Percentiles rank a stretch among this genome's conserved stretches.
phyloP scores from a whole-genome alignment of 1,140 invertebrate genomes.

The Nomia melanderi region DNA sequence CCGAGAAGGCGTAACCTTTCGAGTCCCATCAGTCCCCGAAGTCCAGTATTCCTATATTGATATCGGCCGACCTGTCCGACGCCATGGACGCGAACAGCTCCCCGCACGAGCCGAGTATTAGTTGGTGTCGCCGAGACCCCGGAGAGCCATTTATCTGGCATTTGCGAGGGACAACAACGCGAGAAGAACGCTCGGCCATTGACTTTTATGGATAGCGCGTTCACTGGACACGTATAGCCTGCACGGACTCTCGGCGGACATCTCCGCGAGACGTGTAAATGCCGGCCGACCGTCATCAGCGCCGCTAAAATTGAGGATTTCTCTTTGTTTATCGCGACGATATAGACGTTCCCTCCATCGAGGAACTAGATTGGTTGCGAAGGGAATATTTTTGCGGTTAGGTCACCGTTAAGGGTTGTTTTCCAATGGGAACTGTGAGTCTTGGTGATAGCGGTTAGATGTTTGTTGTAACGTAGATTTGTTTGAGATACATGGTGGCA shows the following conservation, averaged over 20 bases:
- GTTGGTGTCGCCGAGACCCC: conserved; percentile 61
- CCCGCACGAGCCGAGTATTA: conserved; percentile 58
- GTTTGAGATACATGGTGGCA: neutral
- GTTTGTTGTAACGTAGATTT: neutral
- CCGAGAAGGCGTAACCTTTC: conserved; percentile 39
- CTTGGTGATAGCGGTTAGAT: neutral
- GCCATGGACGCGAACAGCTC: neutral
- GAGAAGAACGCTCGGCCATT: conserved; percentile 55
- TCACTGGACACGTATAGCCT: conserved; percentile 37
- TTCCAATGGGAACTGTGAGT: neutral
- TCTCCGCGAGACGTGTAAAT: neutral
- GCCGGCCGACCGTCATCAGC: neutral
- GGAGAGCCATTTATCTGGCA: conserved; percentile 69
- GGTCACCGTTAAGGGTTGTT: too few relatives aligned
- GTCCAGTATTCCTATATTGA: conserved; percentile 68
- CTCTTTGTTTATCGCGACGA: conserved; percentile 42
- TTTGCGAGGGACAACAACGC: conserved; percentile 59
- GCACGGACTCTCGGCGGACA: neutral
- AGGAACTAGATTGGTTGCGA: neutral
- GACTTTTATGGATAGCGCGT: conserved; percentile 68
- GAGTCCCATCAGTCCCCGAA: conserved; percentile 45
- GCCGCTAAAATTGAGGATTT: neutral
- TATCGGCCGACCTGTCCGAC: conserved; percentile 54
- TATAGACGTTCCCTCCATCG: neutral
- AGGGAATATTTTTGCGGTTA: conserved; percentile 41